These are phyloP conservation scores for Lasiommata megera DNA, from an alignment of 2,888 invertebrate genomes.

Conservation along the genomic window DNA sequence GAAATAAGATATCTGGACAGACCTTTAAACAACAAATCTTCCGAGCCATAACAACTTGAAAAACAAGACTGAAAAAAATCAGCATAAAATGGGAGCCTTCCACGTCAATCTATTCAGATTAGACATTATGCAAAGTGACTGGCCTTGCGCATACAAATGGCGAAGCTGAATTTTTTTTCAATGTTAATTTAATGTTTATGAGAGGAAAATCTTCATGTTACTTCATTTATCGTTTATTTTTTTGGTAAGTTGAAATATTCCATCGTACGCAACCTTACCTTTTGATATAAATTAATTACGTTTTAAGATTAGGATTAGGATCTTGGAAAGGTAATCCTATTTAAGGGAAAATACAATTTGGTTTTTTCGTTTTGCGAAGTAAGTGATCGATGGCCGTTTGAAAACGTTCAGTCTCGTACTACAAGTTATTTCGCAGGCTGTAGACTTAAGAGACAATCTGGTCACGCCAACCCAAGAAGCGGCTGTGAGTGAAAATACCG, in stretches of 20 bases:
- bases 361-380: too few species aligned
- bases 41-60: not conserved
- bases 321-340: too few species aligned
- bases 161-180: not conserved
- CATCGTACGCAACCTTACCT: not conserved
- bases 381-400: too few species aligned
- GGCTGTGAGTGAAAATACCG: too few species aligned
- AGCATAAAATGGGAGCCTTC: not conserved
- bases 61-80: slow-evolving; percentile 9
- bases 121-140: slow-evolving; percentile 15
- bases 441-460: too few species aligned
- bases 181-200: slow-evolving; percentile 6
- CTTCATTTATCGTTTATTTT: not conserved
- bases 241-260: not conserved
- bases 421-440: too few species aligned
- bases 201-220: slow-evolving; percentile 3
- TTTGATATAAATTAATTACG: not conserved
- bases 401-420: too few species aligned
- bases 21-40: not conserved
- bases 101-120: slow-evolving; percentile 9
- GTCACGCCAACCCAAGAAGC: too few species aligned
- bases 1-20: not conserved
- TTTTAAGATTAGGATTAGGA: not conserved
- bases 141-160: slow-evolving; percentile 13
- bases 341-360: too few species aligned